Evolutionary conservation across 2,113 vertebrate species (phyloP).

Genomic region (Panurus biarmicus): DNA sequence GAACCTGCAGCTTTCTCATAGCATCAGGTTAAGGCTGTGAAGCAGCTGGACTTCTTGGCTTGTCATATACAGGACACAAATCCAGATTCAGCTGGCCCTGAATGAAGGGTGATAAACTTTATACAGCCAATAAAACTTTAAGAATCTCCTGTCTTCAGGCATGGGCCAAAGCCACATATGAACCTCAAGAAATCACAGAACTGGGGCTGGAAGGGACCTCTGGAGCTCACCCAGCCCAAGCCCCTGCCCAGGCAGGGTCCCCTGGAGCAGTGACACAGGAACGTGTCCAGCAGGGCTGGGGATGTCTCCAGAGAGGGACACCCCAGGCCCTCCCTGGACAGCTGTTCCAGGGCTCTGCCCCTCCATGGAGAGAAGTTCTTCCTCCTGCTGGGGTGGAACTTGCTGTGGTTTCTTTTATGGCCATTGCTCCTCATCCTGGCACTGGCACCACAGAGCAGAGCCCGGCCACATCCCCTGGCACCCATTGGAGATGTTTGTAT

Average conservation of each 20-base stretch:
- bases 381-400: too few relatives aligned
- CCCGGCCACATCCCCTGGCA: neutral
- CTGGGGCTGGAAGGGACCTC: fast-evolving
- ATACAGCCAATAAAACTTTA: neutral
- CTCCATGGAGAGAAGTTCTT: neutral
- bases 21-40: neutral
- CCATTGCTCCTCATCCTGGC: neutral
- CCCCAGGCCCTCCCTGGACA: neutral
- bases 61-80: neutral
- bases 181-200: neutral
- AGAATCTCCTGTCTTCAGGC: neutral
- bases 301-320: neutral
- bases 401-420: neutral
- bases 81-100: neutral
- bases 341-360: neutral
- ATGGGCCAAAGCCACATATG: neutral
- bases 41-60: neutral
- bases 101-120: neutral
- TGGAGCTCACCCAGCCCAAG: fast-evolving
- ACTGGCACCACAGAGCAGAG: neutral
- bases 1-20: neutral
- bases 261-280: neutral
- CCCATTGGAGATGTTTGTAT: neutral
- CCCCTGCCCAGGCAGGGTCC: neutral
- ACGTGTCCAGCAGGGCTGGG: neutral